These are phyloP conservation scores for Clarias batrachus DNA, from an alignment of 2,113 vertebrate genomes.

Conservation along the genomic window DNA sequence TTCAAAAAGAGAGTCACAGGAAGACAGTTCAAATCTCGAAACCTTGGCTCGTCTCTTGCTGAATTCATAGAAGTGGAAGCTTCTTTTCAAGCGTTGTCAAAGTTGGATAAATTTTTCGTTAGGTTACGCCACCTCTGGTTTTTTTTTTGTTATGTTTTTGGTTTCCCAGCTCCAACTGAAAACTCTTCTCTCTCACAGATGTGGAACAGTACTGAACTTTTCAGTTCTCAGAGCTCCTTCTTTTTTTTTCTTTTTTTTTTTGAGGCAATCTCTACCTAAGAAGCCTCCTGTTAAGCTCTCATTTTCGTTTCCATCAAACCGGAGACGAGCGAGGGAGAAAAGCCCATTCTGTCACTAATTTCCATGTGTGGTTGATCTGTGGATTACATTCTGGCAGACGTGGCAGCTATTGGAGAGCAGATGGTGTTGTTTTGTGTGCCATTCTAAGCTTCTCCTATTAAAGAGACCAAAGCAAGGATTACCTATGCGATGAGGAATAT, in stretches of 20 bases:
- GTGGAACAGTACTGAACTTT: conserved; percentile 43
- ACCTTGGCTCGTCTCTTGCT: conserved; percentile 16
- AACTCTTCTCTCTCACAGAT: conserved; percentile 16
- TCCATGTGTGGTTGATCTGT: conserved; percentile 55
- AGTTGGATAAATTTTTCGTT: conserved; percentile 6
- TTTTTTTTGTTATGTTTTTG: not conserved
- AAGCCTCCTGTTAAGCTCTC: conserved; percentile 48
- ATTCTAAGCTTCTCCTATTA: conserved; percentile 54
- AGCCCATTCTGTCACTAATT: conserved; percentile 54
- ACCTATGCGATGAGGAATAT: conserved; percentile 53
- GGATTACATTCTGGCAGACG: conserved; percentile 54
- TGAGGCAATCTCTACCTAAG: conserved; percentile 42
- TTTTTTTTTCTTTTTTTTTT: conserved; percentile 23
- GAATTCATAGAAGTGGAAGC: conserved; percentile 33
- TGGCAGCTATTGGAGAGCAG: conserved; percentile 50
- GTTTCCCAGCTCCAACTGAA: conserved; percentile 33
- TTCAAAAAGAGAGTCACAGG: not conserved
- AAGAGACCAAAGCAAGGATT: conserved; percentile 59
- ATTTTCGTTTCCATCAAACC: conserved; percentile 54
- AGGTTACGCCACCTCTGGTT: not conserved
- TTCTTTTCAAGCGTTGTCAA: conserved; percentile 44
- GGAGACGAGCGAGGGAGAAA: conserved; percentile 24
- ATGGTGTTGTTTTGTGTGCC: conserved; percentile 56
- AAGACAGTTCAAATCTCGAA: conserved; percentile 23
- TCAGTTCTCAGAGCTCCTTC: conserved; percentile 28